Base-by-base conservation (phyloP, 2,113 vertebrate species). In the Falcunculus frontatus region DNA sequence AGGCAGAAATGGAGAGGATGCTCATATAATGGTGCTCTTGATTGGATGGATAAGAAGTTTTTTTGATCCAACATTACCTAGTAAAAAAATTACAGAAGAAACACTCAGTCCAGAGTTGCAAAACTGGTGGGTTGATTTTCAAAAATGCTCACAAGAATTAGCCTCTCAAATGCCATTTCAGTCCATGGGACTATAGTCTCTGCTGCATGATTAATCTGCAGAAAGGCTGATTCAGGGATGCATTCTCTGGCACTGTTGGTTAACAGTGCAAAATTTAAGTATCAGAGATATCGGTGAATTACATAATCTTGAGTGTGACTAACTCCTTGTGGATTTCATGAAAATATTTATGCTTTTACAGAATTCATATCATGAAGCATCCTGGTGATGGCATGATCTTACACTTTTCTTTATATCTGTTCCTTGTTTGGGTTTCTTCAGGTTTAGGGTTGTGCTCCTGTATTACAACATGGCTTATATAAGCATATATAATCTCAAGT, bases 1-100 rank as follows among this genome's bases (percentile, higher is more conserved):
- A 97, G 57, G 63, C 65, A 94, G 86, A 92, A 87, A 93, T 77
- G 39, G 78, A 89, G 56, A 78, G 62, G 41, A 59, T 97, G 81
- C 60, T 97, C 50, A 63, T 84, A 82, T 75, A 92, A 67, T 22
- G 6, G 30, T 87, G 11, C 29, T 84, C 68, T 63, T 77, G 41
- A 63, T 83, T 67, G 89, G 62, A 70, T 62, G n/a, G 33, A 70
- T 86, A 70, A 77, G 11, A 81, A 64, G 33, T 37, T 65, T 14
- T 56, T 81, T 19, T 76, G n/a, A 69, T 73, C 49, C 30, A 78
- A 52, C 22, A 22, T 78, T 55, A 63, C 8, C 8, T 39, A 39
- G 46, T 89, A 79, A 96, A 95, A 83, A 87, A 72, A 56, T 33
- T 74, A 15, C 42, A 77, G 37, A 49, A 76, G 62, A 80, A 92